These are phyloP conservation scores for Zosterops borbonicus DNA, from an alignment of 2,113 vertebrate species.

Conservation along the genomic window DNA sequence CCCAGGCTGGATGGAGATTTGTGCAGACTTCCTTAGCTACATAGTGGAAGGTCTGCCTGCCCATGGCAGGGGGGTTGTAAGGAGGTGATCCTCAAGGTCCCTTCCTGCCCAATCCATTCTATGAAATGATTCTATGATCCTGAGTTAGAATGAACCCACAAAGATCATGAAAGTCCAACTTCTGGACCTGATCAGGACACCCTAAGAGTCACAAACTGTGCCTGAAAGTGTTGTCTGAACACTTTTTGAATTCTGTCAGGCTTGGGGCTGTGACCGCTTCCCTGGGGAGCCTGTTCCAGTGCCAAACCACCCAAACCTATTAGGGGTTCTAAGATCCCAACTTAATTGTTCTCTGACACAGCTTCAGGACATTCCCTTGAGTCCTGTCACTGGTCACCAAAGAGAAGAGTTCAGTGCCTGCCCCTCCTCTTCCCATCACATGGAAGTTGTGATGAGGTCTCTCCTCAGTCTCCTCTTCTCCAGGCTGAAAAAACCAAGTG, in stretches of 20 bases:
- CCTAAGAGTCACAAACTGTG: not conserved
- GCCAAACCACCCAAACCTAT: not conserved
- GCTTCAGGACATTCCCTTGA: not conserved
- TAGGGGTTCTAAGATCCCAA: not conserved
- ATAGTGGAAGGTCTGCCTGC: not conserved
- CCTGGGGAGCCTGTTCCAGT: not conserved
- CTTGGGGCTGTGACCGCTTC: not conserved
- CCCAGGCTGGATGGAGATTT: not conserved
- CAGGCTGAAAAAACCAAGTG: not conserved
- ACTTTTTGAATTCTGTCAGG: not conserved
- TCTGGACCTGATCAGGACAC: not conserved
- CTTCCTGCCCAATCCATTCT: not conserved
- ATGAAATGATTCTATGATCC: not conserved
- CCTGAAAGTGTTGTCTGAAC: not conserved
- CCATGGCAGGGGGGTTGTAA: not conserved
- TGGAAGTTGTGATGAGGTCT: fast-evolving
- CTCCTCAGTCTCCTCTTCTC: not conserved
- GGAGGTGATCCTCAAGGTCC: not conserved
- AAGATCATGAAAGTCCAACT: not conserved
- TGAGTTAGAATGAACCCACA: not conserved
- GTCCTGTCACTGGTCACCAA: not conserved
- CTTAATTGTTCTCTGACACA: not conserved
- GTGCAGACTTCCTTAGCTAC: not conserved
- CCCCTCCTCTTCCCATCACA: fast-evolving
- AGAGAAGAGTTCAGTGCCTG: not conserved